These are phyloP conservation scores for Brachypalpus laphriformis DNA, from an alignment of 2,888 invertebrate species.

Conservation along the genomic window DNA sequence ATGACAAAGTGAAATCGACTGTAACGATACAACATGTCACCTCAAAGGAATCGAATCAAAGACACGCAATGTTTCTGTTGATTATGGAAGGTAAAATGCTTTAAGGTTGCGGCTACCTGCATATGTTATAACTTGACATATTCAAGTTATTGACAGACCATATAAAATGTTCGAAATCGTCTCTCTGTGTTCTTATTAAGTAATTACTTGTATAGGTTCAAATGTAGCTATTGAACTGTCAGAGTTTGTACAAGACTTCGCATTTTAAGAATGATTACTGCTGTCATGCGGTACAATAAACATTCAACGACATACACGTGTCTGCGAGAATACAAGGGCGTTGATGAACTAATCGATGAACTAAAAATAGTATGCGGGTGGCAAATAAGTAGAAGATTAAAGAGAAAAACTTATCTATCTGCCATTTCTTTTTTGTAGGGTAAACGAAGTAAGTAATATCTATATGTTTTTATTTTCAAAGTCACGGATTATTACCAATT, in stretches of 20 bases:
- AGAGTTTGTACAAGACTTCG: neutral
- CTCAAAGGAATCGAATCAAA: neutral
- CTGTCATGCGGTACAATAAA: neutral
- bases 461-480: too few relatives aligned
- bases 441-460: too few relatives aligned
- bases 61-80: neutral
- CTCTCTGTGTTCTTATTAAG: neutral
- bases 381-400: too few relatives aligned
- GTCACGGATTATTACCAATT: too few relatives aligned
- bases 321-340: neutral
- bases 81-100: neutral
- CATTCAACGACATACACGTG: constrained; percentile 28
- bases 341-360: neutral
- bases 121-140: neutral
- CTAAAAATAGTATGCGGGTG: neutral
- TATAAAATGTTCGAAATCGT: neutral
- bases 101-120: neutral
- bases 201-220: neutral
- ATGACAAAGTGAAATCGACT: neutral
- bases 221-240: constrained; percentile 7
- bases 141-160: neutral
- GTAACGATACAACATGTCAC: neutral
- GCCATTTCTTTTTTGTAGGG: too few relatives aligned
- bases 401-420: too few relatives aligned
- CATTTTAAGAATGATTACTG: neutral